Percentiles rank a stretch among this genome's conserved stretches.
These are phyloP conservation scores for Microplitis manilae DNA, from an alignment of 2,888 invertebrate species.

Conservation along the genomic window DNA sequence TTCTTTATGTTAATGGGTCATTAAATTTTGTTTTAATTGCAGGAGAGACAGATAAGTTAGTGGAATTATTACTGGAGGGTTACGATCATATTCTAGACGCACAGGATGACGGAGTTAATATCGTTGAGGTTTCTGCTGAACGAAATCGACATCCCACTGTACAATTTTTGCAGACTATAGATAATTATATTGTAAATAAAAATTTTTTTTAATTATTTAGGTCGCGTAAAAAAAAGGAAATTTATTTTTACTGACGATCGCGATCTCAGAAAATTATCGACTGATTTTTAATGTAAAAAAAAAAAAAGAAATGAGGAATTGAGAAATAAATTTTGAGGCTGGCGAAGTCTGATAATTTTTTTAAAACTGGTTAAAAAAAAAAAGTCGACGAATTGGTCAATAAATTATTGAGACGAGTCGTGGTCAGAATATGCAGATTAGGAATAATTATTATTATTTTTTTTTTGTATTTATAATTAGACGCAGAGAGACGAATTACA, in stretches of 20 bases:
- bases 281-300: too few species aligned
- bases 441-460: too few species aligned
- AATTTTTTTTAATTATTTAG: slow-evolving; percentile 4
- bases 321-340: too few species aligned
- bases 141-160: slow-evolving; percentile 80
- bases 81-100: slow-evolving; percentile 90
- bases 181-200: slow-evolving; percentile 80
- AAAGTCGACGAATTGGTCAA: too few species aligned
- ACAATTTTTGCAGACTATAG: slow-evolving; percentile 80
- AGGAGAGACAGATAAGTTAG: slow-evolving; percentile 79
- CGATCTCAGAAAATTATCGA: too few species aligned
- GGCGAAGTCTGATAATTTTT: too few species aligned
- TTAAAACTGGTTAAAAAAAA: too few species aligned
- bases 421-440: too few species aligned
- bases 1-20: neutral
- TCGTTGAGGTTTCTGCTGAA: slow-evolving; percentile 80
- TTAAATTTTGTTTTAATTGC: slow-evolving; percentile 40
- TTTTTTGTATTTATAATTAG: slow-evolving; percentile 68
- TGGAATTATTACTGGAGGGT: slow-evolving; percentile 83
- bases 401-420: too few species aligned
- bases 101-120: slow-evolving; percentile 79
- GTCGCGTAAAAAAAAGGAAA: too few species aligned
- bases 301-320: too few species aligned
- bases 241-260: too few species aligned
- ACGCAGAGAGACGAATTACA: slow-evolving; percentile 86